A percentile compares a stretch with the other conserved stretches of the same genome.
phyloP scores from a whole-genome alignment of 2,888 invertebrate species.

The Plutella xylostella region DNA sequence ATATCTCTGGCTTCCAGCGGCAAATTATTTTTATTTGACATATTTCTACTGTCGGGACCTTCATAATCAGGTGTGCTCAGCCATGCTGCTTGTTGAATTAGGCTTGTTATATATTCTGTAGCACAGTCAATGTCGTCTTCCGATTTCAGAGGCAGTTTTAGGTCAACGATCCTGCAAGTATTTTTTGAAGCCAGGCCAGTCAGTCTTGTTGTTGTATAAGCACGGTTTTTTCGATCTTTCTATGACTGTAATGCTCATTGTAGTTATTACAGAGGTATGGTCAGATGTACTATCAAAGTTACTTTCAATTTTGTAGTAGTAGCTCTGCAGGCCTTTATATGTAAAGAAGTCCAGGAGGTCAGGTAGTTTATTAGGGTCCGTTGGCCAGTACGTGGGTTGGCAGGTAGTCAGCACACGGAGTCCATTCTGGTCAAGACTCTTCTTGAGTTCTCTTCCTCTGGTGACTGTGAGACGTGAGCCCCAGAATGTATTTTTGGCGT shows the following conservation, averaged over 20 bases:
- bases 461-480: slow-evolving; percentile 10
- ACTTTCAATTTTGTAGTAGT: not conserved
- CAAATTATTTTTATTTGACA: not conserved
- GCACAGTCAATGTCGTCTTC: not conserved
- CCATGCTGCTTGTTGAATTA: slow-evolving; percentile 4
- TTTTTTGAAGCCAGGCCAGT: not conserved
- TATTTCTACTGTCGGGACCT: not conserved
- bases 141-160: not conserved
- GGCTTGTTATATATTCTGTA: not conserved
- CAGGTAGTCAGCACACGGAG: slow-evolving; percentile 12
- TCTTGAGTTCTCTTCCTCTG: slow-evolving; percentile 13
- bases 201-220: slow-evolving; percentile 1
- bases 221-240: no score
- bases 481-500: slow-evolving; percentile 10
- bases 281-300: slow-evolving; percentile 5
- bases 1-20: not conserved
- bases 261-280: not conserved
- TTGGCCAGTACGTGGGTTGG: slow-evolving; percentile 19
- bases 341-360: slow-evolving; percentile 13
- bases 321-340: not conserved
- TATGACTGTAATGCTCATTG: not conserved
- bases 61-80: not conserved
- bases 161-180: not conserved
- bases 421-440: not conserved
- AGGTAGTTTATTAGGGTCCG: slow-evolving; percentile 15